phyloP scores from a whole-genome alignment of 1,140 invertebrate species.

The Nephila pilipes region DNA sequence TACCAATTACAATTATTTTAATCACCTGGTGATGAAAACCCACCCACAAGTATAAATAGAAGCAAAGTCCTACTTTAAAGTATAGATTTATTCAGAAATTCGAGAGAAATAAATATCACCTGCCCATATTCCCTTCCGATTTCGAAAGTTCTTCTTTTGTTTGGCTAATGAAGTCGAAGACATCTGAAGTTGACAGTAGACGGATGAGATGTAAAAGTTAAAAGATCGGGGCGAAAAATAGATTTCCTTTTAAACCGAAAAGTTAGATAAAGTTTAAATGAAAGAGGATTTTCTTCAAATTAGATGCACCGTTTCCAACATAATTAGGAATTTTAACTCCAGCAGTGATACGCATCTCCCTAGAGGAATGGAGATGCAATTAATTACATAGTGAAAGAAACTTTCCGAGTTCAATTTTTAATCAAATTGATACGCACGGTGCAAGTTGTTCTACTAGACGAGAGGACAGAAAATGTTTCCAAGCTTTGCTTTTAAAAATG shows the following conservation, averaged over 20 bases:
- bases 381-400: conserved; percentile 32
- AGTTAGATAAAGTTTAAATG: conserved; percentile 36
- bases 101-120: neutral
- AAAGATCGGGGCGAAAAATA: conserved; percentile 18
- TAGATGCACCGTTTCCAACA: conserved; percentile 37
- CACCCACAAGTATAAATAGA: neutral
- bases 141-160: neutral
- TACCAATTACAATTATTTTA: too few species aligned
- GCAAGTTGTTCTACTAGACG: neutral
- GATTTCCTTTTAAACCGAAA: conserved; percentile 5
- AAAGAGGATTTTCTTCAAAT: conserved; percentile 25
- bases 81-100: neutral
- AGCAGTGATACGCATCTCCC: neutral
- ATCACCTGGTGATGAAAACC: neutral
- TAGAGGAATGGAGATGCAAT: neutral
- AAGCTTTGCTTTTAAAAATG: too few species aligned
- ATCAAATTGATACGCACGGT: conserved; percentile 22
- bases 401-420: conserved; percentile 3
- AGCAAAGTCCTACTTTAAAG: neutral
- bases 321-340: conserved; percentile 31
- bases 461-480: too few species aligned
- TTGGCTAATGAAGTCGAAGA: conserved; percentile 5
- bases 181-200: conserved; percentile 11
- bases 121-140: neutral
- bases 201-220: conserved; percentile 25